These are phyloP conservation scores for Acanthopleura granulata DNA, from an alignment of 2,888 invertebrate genomes.

Conservation along the genomic window DNA sequence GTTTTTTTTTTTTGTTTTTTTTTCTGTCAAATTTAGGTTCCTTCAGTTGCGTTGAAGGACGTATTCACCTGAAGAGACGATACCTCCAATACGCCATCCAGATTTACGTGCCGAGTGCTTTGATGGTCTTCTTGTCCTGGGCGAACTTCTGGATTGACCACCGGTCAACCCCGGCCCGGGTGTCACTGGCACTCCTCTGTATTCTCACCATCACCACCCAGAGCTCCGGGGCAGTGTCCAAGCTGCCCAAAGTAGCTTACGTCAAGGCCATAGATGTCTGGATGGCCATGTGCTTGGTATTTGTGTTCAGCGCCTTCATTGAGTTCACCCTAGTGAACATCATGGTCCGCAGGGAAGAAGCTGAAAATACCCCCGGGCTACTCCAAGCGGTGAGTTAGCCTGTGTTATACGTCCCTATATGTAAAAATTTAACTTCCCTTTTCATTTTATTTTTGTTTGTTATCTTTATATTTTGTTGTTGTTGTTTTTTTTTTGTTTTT, in stretches of 20 bases:
- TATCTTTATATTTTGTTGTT: no score
- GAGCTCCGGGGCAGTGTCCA: neutral
- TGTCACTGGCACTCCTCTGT: conserved; percentile 1
- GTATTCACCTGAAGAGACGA: neutral
- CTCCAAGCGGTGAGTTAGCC: neutral
- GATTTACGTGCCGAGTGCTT: neutral
- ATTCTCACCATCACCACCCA: conserved; percentile 10
- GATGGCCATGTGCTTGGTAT: neutral
- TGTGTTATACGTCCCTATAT: no score
- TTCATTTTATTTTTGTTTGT: no score
- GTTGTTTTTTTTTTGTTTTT: no score
- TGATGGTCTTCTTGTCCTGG: conserved; percentile 10
- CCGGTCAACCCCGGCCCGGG: neutral
- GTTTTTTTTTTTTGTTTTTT: no score
- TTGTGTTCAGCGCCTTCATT: conserved; percentile 9
- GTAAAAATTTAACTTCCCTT: no score
- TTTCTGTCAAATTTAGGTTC: neutral
- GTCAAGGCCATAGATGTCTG: conserved; percentile 7
- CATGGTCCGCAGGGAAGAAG: neutral
- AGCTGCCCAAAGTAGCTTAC: conserved; percentile 12
- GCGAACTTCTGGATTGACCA: conserved; percentile 18
- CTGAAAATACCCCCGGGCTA: neutral
- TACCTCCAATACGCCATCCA: neutral
- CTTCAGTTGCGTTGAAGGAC: conserved; percentile 9
- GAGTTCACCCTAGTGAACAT: conserved; percentile 11